These are phyloP conservation scores for Platorchestia sp. DNA, from an alignment of 1,140 invertebrate genomes.

Conservation along the genomic window DNA sequence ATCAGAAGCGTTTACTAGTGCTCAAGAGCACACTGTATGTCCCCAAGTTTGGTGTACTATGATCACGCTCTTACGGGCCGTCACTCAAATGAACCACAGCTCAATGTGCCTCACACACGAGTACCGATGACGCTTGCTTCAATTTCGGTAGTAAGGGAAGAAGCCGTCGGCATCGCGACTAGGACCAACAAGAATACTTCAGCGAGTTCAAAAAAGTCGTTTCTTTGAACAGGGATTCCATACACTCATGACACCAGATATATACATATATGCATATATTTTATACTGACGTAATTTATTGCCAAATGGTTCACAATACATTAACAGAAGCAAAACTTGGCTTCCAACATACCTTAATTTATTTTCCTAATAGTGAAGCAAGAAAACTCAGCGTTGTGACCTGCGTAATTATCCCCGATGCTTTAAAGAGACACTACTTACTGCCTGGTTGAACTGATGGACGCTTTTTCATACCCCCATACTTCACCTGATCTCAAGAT, in stretches of 20 bases:
- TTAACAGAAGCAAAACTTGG: too few relatives aligned
- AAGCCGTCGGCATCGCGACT: background rate
- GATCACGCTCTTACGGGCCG: background rate
- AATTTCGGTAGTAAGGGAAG: background rate
- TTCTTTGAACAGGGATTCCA: background rate
- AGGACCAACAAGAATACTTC: background rate
- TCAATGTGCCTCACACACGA: background rate
- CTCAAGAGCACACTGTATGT: background rate
- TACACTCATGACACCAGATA: background rate
- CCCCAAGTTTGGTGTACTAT: background rate
- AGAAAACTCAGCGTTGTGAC: too few relatives aligned
- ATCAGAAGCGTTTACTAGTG: conserved; percentile 5
- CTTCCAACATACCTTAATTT: too few relatives aligned
- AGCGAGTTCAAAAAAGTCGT: background rate
- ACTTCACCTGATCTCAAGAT: too few relatives aligned
- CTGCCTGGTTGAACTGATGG: too few relatives aligned
- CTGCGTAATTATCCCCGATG: too few relatives aligned
- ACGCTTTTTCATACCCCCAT: too few relatives aligned
- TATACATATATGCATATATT: too few relatives aligned
- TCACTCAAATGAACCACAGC: background rate
- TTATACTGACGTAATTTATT: too few relatives aligned
- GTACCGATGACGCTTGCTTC: background rate
- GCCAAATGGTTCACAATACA: too few relatives aligned
- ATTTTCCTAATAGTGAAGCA: too few relatives aligned
- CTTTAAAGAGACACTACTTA: too few relatives aligned